phyloP scores from a whole-genome alignment of 1,140 invertebrate species.

The Eumeta japonica region DNA sequence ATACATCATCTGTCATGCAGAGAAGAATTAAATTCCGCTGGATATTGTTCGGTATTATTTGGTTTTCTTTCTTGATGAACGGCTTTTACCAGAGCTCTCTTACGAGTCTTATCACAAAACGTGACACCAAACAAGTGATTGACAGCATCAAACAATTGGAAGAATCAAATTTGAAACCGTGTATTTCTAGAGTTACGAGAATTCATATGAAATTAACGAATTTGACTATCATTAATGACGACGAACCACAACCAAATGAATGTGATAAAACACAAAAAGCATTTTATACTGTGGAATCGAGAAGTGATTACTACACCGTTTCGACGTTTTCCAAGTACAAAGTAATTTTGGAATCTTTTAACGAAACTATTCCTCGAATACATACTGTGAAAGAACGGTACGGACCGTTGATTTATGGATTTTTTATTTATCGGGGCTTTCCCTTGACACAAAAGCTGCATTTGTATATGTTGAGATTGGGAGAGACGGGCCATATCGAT shows the following conservation, averaged over 20 bases:
- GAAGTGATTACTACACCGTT: conserved; percentile 1
- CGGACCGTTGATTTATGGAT: not conserved
- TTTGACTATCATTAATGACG: conserved; percentile 1
- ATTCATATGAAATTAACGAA: not conserved
- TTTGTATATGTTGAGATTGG: not conserved
- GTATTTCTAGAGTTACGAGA: not conserved
- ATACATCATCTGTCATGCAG: not conserved
- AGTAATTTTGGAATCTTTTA: not conserved
- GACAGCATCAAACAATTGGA: not conserved
- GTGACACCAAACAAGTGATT: not conserved
- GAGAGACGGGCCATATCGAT: conserved; percentile 1
- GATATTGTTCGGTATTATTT: no score
- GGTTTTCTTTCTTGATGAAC: conserved; percentile 5
- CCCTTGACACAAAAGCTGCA: not conserved
- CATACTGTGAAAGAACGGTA: conserved; percentile 4
- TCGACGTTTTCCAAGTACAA: not conserved
- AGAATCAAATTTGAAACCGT: conserved; percentile 1
- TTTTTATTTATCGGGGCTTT: conserved; percentile 2
- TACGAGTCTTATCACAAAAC: conserved; percentile 1
- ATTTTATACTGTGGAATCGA: conserved; percentile 1
- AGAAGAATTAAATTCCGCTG: no score
- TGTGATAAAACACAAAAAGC: not conserved
- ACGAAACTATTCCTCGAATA: not conserved
- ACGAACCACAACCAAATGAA: not conserved
- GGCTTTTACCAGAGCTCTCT: conserved; percentile 4